Base-by-base conservation (phyloP, 2,888 invertebrate species). In the Flabesymbios commensalis region DNA sequence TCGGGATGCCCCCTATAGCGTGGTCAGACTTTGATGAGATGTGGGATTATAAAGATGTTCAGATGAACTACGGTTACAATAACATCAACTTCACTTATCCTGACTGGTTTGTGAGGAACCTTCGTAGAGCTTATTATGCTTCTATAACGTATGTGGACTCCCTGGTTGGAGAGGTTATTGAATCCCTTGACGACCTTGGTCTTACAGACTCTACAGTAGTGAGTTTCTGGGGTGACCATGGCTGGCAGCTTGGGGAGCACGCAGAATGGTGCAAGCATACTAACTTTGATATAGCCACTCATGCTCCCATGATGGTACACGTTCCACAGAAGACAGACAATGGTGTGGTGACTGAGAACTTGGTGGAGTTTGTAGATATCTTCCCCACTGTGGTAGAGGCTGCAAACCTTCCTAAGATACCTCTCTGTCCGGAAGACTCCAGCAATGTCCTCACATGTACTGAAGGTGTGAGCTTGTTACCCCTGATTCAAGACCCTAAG, bases 321-420 rank as follows among this genome's bases (percentile, higher is more conserved):
- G 56, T 75, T 17, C 75, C 75, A 4, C 73, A 73, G 32, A 24
- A 68, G n/a, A 74, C 74, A 0, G 68, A 68, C 41, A 28, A 55
- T 5, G 54, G 54, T 7, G 26, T 45, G 3, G 71, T 70, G 2
- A 59, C 65, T 1, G 65, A 64, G 2, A 69, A 69, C 2, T 59
- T 74, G 3, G 67, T 69, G 10, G 74, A 74, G 54, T 72, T 72
- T 55, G 72, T 75, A 10, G 74, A 75, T 48, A 54, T 75, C 1
- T 74, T 72, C 47, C 74, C 74, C 2, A 73, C 73, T 2, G 59
- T 74, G 4, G 72, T 67, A 0, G 74, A 75, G 29, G 73, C 74
- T 2, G 72, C 74, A 28, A 72, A 68, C 24, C 48, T 65, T 1
- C 52, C 54, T 5, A 31, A 51, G 1, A n/a, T 63, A 5, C 33